Evolutionary conservation across 2,888 invertebrate genomes (phyloP).

Genomic region (Cylindroiulus punctatus): DNA sequence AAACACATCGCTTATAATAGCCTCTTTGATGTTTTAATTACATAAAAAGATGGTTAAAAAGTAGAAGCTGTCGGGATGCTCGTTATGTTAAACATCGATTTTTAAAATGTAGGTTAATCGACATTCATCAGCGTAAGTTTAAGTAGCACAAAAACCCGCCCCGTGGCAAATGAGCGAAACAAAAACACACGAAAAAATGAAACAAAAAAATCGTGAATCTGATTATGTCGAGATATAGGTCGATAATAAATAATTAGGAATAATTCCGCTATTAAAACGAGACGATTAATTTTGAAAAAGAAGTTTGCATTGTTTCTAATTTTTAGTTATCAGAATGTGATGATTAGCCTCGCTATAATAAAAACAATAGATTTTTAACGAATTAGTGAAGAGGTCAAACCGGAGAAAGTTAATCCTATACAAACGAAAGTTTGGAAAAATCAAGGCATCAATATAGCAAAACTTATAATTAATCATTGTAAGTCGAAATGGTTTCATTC

Average conservation of each 20-base stretch:
- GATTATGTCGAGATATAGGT: not conserved
- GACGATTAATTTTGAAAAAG: not conserved
- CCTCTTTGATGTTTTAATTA: not conserved
- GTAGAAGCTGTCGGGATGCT: not conserved
- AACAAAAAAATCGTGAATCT: not conserved
- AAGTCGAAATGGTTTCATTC: too few species aligned
- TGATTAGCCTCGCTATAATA: not conserved
- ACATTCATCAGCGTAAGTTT: not conserved
- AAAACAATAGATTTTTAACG: not conserved
- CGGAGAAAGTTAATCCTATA: not conserved
- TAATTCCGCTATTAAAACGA: not conserved
- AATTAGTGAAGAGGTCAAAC: not conserved
- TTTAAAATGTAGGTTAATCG: not conserved
- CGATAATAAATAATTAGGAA: constrained; percentile 7
- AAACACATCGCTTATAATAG: not conserved
- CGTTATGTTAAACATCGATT: not conserved
- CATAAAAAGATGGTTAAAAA: not conserved
- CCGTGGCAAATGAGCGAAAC: not conserved
- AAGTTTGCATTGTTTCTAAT: not conserved
- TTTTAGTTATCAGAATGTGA: not conserved
- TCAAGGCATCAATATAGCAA: not conserved
- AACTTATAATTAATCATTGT: not conserved
- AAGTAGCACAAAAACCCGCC: constrained; percentile 20
- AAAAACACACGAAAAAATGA: not conserved
- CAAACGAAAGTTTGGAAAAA: not conserved